Base-by-base conservation (phyloP, 2,888 invertebrate genomes). In the Mythimna albipuncta region DNA sequence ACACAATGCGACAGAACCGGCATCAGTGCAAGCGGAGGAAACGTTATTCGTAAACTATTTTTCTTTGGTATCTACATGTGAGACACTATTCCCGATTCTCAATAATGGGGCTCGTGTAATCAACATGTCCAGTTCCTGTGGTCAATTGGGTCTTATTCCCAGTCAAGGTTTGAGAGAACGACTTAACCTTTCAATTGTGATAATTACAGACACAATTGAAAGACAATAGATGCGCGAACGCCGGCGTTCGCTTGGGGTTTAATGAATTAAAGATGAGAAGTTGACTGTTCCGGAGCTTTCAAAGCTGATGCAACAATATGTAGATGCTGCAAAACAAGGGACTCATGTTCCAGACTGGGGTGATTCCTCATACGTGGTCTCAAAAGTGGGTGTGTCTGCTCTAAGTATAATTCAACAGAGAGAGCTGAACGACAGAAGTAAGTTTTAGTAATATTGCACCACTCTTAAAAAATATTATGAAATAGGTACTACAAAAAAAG, bases 311-410 rank as follows among this genome's bases (percentile, higher is more conserved):
- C 94, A 97, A 35, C 93, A 97, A 77, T 98, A 97, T 93, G 95
- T 98, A 4, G 93, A 96, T 95, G 97, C 95, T 86, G 96, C 94
- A 54, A 93, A 93, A 81, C 86, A 89, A 79, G 95, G 93, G 0
- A 94, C 91, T 0, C 94, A 95, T 11, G 85, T 85, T 59, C 85
- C 82, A 0, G 93, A 95, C n/a, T 98, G 97, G 97, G 96, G 97
- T 0, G 94, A 95, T 73, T 97, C 97, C 1, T 96, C 98, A 0
- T 98, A 98, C 91, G 95, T 91, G 0, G 97, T 97, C 4, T 98
- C 98, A 0, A 98, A 98, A 96, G 97, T 98, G 7, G 98, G 97
- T 0, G 96, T 98, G 1, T 97, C 97, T 63, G 98, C 98, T 1
- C 89, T 98, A 75, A 97, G 97, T 2, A 93, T 96, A 73, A 96